Percentiles rank a stretch among this genome's conserved stretches.
phyloP scores from a whole-genome alignment of 2,113 vertebrate genomes.

The Tauraco erythrolophus region DNA sequence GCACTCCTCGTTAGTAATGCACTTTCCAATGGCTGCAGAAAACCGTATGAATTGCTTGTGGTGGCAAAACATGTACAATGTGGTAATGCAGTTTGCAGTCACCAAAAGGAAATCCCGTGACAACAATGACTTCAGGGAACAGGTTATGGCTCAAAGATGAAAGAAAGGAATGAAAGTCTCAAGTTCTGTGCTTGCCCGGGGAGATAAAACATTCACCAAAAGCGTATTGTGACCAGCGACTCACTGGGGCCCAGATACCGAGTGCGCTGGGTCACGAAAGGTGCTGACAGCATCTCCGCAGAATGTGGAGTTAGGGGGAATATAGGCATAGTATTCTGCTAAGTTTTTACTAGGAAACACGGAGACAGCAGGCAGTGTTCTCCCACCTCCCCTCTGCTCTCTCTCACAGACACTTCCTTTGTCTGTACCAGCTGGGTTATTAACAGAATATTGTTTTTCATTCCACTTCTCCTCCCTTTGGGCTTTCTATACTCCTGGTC shows the following conservation, averaged over 20 bases:
- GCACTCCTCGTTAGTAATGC: rapidly evolving
- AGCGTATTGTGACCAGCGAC: not conserved
- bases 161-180: not conserved
- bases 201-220: not conserved
- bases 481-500: conserved; percentile 52
- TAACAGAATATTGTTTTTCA: conserved; percentile 44
- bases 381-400: not conserved
- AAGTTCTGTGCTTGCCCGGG: not conserved
- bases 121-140: not conserved
- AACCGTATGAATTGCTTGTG: not conserved
- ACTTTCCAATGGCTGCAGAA: not conserved
- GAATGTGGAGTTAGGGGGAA: not conserved
- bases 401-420: conserved; percentile 69
- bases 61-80: not conserved
- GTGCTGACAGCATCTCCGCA: conserved; percentile 43
- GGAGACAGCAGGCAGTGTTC: not conserved
- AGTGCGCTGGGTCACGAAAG: conserved; percentile 15
- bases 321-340: not conserved
- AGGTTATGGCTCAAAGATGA: conserved; percentile 10
- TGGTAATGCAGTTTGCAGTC: not conserved
- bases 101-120: not conserved
- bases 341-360: not conserved
- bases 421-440: conserved; percentile 43
- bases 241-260: not conserved
- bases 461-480: conserved; percentile 49